Percentiles rank a stretch among this genome's conserved stretches.
phyloP scores from a whole-genome alignment of 2,113 vertebrate species.

The Podarcis muralis region DNA sequence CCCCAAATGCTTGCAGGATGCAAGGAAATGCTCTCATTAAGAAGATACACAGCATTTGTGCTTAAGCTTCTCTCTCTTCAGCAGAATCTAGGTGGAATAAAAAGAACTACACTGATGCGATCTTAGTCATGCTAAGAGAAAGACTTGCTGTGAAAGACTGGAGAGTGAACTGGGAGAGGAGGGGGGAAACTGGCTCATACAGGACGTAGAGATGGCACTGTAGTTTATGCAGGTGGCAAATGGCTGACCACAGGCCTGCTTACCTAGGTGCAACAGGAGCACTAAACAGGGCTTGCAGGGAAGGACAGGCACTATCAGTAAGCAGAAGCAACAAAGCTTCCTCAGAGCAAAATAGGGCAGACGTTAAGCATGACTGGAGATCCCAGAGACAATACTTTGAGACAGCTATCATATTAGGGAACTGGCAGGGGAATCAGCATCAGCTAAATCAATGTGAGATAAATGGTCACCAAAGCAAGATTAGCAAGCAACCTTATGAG shows the following conservation, averaged over 20 bases:
- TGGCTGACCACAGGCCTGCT: constrained; percentile 1
- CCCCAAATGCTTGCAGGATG: not conserved
- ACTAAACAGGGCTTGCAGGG: not conserved
- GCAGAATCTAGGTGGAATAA: not conserved
- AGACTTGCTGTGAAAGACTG: not conserved
- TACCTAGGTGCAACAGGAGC: not conserved
- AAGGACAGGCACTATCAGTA: not conserved
- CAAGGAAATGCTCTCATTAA: constrained; percentile 14
- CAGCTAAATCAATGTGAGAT: not conserved
- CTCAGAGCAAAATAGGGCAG: not conserved
- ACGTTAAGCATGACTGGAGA: not conserved
- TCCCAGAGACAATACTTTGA: not conserved
- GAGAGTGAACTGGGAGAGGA: not conserved
- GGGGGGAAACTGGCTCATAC: not conserved
- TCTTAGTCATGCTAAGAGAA: not conserved
- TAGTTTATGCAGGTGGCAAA: constrained; percentile 20
- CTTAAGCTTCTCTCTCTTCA: constrained; percentile 28
- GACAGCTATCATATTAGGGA: not conserved
- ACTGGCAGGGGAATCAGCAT: not conserved
- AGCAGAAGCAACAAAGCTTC: not conserved
- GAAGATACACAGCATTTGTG: not conserved
- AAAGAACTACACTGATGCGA: not conserved
- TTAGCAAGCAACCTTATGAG: not conserved
- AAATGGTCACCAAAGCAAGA: not conserved
- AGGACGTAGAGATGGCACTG: constrained; percentile 1